phyloP scores from a whole-genome alignment of 2,888 invertebrate species.

The Trichogramma dendrolimi region DNA sequence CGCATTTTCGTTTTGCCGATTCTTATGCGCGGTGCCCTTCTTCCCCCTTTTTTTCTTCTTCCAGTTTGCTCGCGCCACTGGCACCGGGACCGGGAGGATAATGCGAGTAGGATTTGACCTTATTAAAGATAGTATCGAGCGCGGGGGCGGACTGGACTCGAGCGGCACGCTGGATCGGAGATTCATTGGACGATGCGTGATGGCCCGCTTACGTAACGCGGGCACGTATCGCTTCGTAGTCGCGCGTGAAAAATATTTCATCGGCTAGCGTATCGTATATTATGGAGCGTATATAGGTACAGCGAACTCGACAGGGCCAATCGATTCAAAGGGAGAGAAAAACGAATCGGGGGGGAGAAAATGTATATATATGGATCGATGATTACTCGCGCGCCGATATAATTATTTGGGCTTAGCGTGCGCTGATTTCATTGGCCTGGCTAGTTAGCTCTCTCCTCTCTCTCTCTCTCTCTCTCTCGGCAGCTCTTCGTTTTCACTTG shows the following conservation, averaged over 20 bases:
- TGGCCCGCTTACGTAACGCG: background rate
- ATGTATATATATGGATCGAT: background rate
- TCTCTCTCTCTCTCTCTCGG: slow-evolving; percentile 2
- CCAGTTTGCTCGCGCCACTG: background rate
- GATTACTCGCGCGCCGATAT: background rate
- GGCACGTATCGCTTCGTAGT: background rate
- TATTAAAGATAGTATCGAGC: too few species aligned
- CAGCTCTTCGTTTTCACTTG: background rate
- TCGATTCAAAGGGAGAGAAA: slow-evolving; percentile 1
- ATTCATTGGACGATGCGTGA: background rate
- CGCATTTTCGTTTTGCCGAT: background rate
- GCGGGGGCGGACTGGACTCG: too few species aligned
- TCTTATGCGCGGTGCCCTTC: background rate
- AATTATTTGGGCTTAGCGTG: background rate
- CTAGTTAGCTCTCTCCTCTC: background rate
- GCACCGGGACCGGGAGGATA: too few species aligned
- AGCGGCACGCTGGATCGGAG: background rate
- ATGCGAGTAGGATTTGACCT: too few species aligned
- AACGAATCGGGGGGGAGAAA: background rate
- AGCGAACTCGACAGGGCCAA: background rate
- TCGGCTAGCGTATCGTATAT: too few species aligned
- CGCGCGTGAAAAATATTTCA: background rate
- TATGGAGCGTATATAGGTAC: background rate
- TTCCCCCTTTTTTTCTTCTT: background rate
- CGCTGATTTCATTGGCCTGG: too few species aligned